A percentile compares a stretch with the other conserved stretches of the same genome.
Conservation (phyloP, 2,797 vertebrate genomes). For the Anisognathus igniventris region DNA sequence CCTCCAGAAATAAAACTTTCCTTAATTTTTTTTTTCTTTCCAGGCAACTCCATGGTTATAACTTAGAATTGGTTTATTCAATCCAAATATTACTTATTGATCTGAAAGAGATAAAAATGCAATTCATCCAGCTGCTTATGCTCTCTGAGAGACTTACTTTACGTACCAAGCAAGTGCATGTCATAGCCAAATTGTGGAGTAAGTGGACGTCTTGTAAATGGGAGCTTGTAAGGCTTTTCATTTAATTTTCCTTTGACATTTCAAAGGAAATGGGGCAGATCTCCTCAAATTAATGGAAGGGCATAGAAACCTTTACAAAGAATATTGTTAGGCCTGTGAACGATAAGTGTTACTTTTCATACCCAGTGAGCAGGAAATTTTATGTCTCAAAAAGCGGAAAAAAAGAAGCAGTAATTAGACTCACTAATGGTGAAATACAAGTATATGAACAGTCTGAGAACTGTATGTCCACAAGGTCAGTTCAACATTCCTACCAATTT, state of each 20-base stretch:
- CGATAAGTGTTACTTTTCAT: not conserved
- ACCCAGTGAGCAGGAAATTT: not conserved
- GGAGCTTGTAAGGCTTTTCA: not conserved
- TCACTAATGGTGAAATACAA: not conserved
- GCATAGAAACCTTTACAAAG: constrained; percentile 21
- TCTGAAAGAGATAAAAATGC: not conserved
- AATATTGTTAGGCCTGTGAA: not conserved
- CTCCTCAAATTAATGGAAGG: constrained; percentile 11
- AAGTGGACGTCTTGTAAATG: not conserved
- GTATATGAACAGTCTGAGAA: not conserved
- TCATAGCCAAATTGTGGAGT: not conserved
- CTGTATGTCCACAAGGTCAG: constrained; percentile 15
- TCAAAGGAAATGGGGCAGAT: constrained; percentile 29
- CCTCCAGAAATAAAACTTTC: not conserved
- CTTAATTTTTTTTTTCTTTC: not conserved
- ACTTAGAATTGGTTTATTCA: not conserved
- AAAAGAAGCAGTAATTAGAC: not conserved
- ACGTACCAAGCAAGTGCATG: not conserved
- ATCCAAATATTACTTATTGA: not conserved
- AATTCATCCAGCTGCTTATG: not conserved
- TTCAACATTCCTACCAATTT: constrained; percentile 33
- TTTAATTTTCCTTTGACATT: constrained; percentile 45
- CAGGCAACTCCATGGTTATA: not conserved
- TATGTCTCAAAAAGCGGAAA: not conserved
- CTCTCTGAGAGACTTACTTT: not conserved